Conservation (phyloP, 2,797 vertebrate species). For the Sciaenops ocellatus region DNA sequence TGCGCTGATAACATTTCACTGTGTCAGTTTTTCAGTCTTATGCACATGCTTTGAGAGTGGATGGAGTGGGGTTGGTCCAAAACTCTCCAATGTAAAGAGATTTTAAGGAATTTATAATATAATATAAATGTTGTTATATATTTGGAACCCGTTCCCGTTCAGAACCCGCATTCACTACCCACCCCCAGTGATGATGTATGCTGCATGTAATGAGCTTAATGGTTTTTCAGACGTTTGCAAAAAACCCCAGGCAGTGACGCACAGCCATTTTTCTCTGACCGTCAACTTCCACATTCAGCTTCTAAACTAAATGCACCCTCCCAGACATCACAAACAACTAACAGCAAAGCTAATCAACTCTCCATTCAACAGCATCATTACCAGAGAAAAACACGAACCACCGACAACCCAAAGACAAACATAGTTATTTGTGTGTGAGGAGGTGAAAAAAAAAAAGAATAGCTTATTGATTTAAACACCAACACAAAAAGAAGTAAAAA, state of each 20-base stretch:
- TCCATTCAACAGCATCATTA: conserved; percentile 25
- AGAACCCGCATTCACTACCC: neutral
- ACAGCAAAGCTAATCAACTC: conserved; percentile 38
- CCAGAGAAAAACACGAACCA: conserved; percentile 23
- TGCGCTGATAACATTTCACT: neutral
- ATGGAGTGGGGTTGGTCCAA: neutral
- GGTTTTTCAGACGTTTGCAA: conserved; percentile 23
- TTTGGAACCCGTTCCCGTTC: neutral
- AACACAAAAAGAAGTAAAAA: neutral
- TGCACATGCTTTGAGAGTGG: neutral
- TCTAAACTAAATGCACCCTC: conserved; percentile 26
- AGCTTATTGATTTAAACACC: neutral
- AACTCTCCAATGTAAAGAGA: neutral
- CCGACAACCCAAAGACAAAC: conserved; percentile 16
- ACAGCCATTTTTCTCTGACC: conserved; percentile 17
- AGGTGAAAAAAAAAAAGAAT: neutral
- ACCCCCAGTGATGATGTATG: neutral
- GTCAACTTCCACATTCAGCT: conserved; percentile 15
- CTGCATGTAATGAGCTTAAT: conserved; percentile 18
- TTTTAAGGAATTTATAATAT: neutral
- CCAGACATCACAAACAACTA: conserved; percentile 24
- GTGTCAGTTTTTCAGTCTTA: neutral
- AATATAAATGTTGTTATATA: neutral
- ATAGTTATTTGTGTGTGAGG: conserved; percentile 13
- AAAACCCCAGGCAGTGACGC: conserved; percentile 22